These are phyloP conservation scores for Nomada fabriciana DNA, from an alignment of 2,888 invertebrate genomes.

Conservation along the genomic window DNA sequence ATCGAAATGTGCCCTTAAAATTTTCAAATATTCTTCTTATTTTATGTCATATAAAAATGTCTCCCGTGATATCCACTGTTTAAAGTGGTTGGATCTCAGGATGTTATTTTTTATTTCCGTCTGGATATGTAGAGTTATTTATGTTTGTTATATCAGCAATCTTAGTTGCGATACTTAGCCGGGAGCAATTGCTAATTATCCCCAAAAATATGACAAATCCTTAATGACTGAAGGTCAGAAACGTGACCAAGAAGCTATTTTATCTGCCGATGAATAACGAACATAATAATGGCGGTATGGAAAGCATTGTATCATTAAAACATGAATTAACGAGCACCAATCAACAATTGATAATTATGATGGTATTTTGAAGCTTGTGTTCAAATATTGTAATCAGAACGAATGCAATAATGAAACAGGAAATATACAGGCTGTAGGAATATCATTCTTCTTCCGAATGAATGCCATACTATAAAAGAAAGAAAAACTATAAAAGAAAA, in stretches of 20 bases:
- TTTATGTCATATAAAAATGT: slow-evolving; percentile 32
- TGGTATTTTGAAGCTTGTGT: background rate
- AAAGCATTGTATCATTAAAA: slow-evolving; percentile 21
- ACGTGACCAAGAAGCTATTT: background rate
- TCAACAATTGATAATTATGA: background rate
- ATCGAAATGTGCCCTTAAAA: slow-evolving; percentile 2
- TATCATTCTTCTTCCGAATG: background rate
- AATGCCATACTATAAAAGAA: background rate
- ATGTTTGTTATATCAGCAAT: slow-evolving; percentile 61
- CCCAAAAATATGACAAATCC: background rate
- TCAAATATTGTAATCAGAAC: background rate
- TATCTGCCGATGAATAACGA: background rate
- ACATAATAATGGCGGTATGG: background rate
- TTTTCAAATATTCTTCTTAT: slow-evolving; percentile 10
- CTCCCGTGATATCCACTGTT: slow-evolving; percentile 9
- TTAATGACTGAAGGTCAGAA: background rate
- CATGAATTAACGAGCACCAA: slow-evolving; percentile 18
- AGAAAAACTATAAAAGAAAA: slow-evolving; percentile 6
- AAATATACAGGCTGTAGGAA: background rate
- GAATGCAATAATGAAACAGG: slow-evolving; percentile 14
- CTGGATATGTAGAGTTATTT: slow-evolving; percentile 55
- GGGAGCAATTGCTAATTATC: background rate
- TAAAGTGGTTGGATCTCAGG: slow-evolving; percentile 32
- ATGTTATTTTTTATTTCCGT: slow-evolving; percentile 63
- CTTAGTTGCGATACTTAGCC: slow-evolving; percentile 38